Evolutionary conservation across 2,888 invertebrate species (phyloP).

Genomic region (Adela reaumurella): DNA sequence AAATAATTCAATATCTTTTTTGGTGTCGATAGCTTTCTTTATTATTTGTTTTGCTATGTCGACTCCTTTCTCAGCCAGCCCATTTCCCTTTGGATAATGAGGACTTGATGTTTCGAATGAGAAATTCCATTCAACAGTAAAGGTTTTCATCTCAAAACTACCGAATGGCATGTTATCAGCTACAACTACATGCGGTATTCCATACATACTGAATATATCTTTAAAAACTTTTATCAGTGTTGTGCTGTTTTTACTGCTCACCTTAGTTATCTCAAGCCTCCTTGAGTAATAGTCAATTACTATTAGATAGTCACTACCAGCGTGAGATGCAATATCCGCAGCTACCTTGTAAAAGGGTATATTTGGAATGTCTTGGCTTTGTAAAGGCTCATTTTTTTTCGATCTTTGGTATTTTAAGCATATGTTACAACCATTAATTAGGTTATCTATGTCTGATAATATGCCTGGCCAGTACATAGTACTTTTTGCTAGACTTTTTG

Average conservation of each 20-base stretch:
- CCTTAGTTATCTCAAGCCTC: constrained; percentile 11
- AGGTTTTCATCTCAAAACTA: constrained; percentile 11
- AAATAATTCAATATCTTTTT: too few species aligned
- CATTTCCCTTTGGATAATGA: too few species aligned
- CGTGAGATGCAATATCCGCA: too few species aligned
- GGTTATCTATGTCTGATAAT: constrained; percentile 11
- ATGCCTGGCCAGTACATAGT: constrained; percentile 16
- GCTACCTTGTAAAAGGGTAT: too few species aligned
- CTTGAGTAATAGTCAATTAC: constrained; percentile 13
- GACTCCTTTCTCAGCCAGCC: too few species aligned
- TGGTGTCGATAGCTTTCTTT: too few species aligned
- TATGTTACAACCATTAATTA: constrained; percentile 8
- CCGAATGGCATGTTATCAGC: constrained; percentile 15
- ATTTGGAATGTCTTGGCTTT: too few species aligned
- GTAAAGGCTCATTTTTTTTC: too few species aligned
- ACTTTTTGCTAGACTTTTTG: constrained; percentile 13
- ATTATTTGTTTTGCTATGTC: too few species aligned
- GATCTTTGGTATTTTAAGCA: too few species aligned
- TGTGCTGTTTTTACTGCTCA: constrained; percentile 7
- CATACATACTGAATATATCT: constrained; percentile 10
- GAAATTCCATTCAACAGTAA: constrained; percentile 13
- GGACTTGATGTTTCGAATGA: constrained; percentile 12
- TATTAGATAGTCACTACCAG: constrained; percentile 12
- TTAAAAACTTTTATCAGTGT: constrained; percentile 11
- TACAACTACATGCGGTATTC: constrained; percentile 12